A percentile compares a stretch with the other conserved stretches of the same genome.
These are phyloP conservation scores for Centropus unirufus DNA, from an alignment of 2,113 vertebrate species.

Conservation along the genomic window DNA sequence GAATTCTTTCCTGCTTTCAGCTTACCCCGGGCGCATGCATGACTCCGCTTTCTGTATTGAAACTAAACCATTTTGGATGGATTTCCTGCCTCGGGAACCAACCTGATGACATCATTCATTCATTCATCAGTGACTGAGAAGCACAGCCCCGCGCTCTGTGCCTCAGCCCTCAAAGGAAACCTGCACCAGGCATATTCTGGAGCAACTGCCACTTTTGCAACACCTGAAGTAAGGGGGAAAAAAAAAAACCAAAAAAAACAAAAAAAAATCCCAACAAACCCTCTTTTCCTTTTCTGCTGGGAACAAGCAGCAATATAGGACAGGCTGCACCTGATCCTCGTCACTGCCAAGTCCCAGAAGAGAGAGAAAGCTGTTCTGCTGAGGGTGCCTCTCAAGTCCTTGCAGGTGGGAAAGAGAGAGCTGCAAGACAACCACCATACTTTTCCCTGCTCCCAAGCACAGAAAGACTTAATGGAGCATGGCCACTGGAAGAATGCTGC, in stretches of 20 bases:
- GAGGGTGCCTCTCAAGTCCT: neutral
- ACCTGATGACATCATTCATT: slow-evolving; percentile 40
- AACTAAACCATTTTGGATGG: neutral
- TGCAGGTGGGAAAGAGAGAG: neutral
- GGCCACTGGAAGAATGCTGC: neutral
- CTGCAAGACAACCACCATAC: neutral
- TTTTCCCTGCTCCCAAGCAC: neutral
- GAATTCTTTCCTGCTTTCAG: neutral
- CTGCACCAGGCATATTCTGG: fast-evolving
- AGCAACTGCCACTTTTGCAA: neutral
- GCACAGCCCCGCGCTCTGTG: neutral
- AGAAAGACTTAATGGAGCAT: neutral
- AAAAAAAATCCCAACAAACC: no score
- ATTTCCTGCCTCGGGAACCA: slow-evolving; percentile 44
- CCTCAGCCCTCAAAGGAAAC: neutral
- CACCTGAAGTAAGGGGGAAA: neutral
- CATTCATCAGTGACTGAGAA: neutral
- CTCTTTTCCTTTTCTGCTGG: neutral
- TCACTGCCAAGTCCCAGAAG: neutral
- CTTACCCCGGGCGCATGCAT: neutral
- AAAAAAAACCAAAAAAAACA: no score
- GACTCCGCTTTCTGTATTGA: neutral
- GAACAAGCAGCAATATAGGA: neutral
- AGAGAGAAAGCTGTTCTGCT: neutral
- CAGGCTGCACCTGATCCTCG: neutral